phyloP scores from a whole-genome alignment of 2,797 vertebrate genomes.

The Hipposideros larvatus region DNA sequence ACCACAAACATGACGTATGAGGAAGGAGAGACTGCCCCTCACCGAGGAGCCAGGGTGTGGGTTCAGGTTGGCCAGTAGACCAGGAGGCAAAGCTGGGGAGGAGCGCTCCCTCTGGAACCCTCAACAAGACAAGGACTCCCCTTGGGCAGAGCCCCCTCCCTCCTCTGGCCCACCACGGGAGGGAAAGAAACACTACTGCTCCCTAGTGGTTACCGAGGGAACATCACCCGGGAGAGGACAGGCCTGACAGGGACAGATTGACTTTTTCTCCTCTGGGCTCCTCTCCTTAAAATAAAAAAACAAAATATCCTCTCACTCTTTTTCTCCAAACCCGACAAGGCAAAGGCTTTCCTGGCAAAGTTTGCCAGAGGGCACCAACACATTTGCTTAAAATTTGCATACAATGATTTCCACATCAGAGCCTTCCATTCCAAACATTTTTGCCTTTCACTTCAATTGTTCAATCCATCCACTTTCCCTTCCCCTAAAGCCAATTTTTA shows the following conservation, averaged over 20 bases:
- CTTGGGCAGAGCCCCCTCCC: not conserved
- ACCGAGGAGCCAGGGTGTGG: not conserved
- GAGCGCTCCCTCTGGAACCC: fast-evolving
- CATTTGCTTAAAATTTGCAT: conserved; percentile 43
- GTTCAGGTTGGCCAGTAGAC: not conserved
- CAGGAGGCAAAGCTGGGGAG: not conserved
- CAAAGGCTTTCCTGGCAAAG: not conserved
- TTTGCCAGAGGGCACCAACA: not conserved
- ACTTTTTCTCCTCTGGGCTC: not conserved
- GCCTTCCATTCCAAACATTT: conserved; percentile 31
- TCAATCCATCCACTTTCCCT: not conserved
- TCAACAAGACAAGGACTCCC: not conserved
- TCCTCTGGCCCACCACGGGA: no score
- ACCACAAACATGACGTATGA: not conserved
- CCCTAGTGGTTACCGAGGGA: conserved; percentile 57
- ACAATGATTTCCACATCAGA: not conserved
- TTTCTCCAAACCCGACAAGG: not conserved
- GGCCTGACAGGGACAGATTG: not conserved
- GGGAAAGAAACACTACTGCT: conserved; percentile 38
- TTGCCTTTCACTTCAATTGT: conserved; percentile 41
- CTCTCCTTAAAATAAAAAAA: not conserved
- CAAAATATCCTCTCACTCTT: not conserved
- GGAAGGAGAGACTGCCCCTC: not conserved
- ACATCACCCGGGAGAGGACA: not conserved
- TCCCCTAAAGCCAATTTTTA: not conserved